These are phyloP conservation scores for Ochropacha duplaris DNA, from an alignment of 2,888 invertebrate species.

Conservation along the genomic window DNA sequence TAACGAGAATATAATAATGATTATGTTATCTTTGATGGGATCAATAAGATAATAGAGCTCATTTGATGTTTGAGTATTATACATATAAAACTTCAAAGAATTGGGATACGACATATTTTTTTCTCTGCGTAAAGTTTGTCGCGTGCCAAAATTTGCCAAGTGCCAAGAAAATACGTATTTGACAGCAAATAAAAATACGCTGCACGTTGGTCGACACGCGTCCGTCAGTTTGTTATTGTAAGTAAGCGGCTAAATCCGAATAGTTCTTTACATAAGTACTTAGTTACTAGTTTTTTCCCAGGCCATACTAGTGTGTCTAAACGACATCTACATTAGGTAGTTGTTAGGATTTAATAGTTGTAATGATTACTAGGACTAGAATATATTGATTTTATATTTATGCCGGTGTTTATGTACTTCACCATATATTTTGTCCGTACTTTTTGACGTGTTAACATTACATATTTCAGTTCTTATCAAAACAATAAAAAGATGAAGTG, in stretches of 20 bases:
- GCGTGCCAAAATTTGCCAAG: neutral
- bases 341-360: too few species aligned
- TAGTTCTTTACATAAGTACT: too few species aligned
- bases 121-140: neutral
- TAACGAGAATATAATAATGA: too few species aligned
- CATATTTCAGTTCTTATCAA: neutral
- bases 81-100: too few species aligned
- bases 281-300: neutral
- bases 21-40: too few species aligned
- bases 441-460: neutral
- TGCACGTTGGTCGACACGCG: slow-evolving; percentile 8
- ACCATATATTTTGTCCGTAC: neutral
- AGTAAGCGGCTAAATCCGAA: neutral
- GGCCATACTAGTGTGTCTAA: neutral
- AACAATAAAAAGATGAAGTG: neutral
- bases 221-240: neutral
- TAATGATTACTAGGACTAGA: too few species aligned
- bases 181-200: neutral
- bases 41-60: too few species aligned
- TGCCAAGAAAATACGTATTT: neutral
- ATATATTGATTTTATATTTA: too few species aligned
- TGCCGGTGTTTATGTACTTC: neutral
- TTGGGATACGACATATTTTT: neutral
- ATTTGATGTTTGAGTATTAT: too few species aligned
- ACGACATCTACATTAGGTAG: too few species aligned